Conservation (phyloP, 2,113 vertebrate genomes). For the Clupea harengus region DNA sequence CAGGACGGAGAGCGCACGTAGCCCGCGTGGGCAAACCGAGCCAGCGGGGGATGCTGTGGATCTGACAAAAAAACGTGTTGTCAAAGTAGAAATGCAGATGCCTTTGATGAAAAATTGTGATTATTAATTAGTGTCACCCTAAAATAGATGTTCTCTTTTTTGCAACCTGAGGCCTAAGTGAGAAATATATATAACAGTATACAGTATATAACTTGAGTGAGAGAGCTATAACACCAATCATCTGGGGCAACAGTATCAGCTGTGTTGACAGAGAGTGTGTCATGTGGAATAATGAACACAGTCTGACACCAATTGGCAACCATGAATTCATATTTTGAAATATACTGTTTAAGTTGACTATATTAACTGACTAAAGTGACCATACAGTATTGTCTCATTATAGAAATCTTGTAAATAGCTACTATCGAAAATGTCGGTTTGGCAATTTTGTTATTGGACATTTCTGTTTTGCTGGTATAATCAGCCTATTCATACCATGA, state of each 20-base stretch:
- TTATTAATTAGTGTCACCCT: too few relatives aligned
- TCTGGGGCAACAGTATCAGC: background rate
- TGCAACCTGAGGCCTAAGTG: background rate
- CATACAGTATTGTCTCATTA: background rate
- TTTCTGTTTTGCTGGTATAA: background rate
- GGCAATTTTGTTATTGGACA: background rate
- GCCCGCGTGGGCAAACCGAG: constrained; percentile 68
- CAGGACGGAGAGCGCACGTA: constrained; percentile 93
- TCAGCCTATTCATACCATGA: background rate
- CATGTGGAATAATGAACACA: background rate
- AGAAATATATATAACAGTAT: background rate
- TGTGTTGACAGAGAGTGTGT: background rate
- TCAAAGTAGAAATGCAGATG: background rate
- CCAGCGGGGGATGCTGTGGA: constrained; percentile 74
- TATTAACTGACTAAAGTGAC: background rate
- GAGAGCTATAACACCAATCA: background rate
- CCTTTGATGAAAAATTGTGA: too few relatives aligned
- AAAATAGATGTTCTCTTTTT: too few relatives aligned
- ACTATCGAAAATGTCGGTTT: too few relatives aligned
- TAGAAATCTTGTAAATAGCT: background rate
- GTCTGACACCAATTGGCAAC: background rate
- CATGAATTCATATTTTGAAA: background rate
- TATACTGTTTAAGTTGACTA: background rate
- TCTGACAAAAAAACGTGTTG: constrained; percentile 62
- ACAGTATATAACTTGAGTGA: background rate